Percentiles rank a stretch among this genome's conserved stretches.
These are phyloP conservation scores for Mongoloraphidia duomilia DNA, from an alignment of 2,888 invertebrate species.

Conservation along the genomic window DNA sequence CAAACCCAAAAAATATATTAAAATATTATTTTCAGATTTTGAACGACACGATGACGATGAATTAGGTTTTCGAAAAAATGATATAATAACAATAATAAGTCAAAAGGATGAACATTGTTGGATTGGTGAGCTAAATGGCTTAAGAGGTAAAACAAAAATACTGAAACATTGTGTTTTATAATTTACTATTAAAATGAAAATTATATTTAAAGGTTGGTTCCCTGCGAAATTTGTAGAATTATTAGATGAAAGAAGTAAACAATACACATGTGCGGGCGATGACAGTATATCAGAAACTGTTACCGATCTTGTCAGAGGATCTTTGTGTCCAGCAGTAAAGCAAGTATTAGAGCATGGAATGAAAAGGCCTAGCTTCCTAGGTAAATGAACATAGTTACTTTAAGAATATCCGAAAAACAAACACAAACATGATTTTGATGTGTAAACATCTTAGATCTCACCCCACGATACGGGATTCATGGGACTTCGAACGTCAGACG, in stretches of 20 bases:
- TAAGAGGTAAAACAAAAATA: constrained; percentile 41
- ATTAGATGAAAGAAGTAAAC: constrained; percentile 86
- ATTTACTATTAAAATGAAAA: not conserved
- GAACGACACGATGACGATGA: constrained; percentile 97
- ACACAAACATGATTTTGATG: not conserved
- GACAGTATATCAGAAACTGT: constrained; percentile 94
- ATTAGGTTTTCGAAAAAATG: constrained; percentile 94
- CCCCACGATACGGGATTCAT: no score
- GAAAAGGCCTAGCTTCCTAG: constrained; percentile 74
- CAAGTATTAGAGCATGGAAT: constrained; percentile 91
- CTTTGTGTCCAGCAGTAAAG: constrained; percentile 84
- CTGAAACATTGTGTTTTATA: not conserved
- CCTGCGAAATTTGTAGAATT: constrained; percentile 93
- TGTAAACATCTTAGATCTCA: no score
- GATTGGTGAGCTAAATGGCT: constrained; percentile 93
- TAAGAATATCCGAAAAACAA: not conserved
- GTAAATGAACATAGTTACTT: constrained; percentile 20
- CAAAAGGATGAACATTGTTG: constrained; percentile 98
- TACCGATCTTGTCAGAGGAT: constrained; percentile 90
- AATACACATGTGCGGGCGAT: constrained; percentile 87
- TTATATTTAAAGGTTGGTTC: constrained; percentile 59
- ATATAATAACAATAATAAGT: constrained; percentile 93
- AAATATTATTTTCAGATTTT: constrained; percentile 51
- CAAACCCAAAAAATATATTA: not conserved
- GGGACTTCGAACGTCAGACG: no score